A percentile compares a stretch with the other conserved stretches of the same genome.
Evolutionary conservation across 2,888 invertebrate genomes (phyloP).

Genomic region (Baccha elongata): DNA sequence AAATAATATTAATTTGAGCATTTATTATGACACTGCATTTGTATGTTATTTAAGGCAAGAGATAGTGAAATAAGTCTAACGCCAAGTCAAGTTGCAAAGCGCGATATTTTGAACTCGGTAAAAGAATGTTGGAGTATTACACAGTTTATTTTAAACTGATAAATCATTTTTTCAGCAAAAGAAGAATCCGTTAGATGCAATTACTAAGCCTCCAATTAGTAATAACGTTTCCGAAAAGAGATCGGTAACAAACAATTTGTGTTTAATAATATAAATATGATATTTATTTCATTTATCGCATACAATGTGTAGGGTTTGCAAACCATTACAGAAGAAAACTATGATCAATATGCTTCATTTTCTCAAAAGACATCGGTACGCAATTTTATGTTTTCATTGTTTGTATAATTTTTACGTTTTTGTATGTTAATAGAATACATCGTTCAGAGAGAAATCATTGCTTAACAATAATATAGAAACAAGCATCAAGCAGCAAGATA

Average conservation of each 20-base stretch:
- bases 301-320: slow-evolving; percentile 49
- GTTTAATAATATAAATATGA: not conserved
- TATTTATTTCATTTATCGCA: not conserved
- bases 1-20: too few species aligned
- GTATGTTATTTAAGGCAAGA: slow-evolving; percentile 35
- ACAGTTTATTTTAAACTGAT: not conserved
- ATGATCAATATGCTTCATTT: not conserved
- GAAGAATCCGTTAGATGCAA: slow-evolving; percentile 80
- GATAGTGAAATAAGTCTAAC: slow-evolving; percentile 79
- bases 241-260: slow-evolving; percentile 74
- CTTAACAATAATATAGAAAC: slow-evolving; percentile 68
- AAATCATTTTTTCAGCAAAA: slow-evolving; percentile 66
- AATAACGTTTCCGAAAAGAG: slow-evolving; percentile 77
- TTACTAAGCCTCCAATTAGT: slow-evolving; percentile 77
- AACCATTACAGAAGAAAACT: slow-evolving; percentile 41
- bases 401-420: not conserved
- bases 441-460: slow-evolving; percentile 59
- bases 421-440: slow-evolving; percentile 51
- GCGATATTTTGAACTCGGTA: slow-evolving; percentile 46
- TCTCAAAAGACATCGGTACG: slow-evolving; percentile 41
- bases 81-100: slow-evolving; percentile 77
- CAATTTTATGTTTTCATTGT: not conserved
- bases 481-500: slow-evolving; percentile 60
- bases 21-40: not conserved
- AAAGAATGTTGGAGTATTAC: not conserved